Evolutionary conservation across 2,888 invertebrate species (phyloP), one percentile per base, ranked within the genome.

Genomic region (Agrotis exclamationis): DNA sequence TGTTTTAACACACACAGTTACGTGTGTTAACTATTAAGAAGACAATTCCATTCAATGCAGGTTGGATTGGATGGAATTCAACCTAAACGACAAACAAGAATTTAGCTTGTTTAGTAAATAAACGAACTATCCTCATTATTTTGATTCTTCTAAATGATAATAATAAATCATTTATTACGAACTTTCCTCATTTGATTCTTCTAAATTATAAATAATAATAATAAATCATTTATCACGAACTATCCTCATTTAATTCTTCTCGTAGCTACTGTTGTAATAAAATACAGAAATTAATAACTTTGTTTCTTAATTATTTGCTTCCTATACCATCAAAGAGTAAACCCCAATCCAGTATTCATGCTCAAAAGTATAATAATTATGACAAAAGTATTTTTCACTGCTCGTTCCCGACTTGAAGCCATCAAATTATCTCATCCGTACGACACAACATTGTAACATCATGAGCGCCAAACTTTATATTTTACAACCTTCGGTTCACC

Each of bases 401-500:
- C 24, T 54, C 24, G 3, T 44, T 9, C 39, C 22, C 14, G 2
- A 63, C 11, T 20, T 14, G 1, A 18, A 74, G 18, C 7, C 18
- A 20, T 22, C 45, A 53, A 76, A 28, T 48, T 18, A 1, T 62
- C 45, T 24, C 20, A 3, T n/a, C 22, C 11, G 3, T 28, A 44
- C 48, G 48, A 45, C 48, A 54, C 24, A 45, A 76, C 65, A 73
- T 79, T 79, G 73, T 79, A 73, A 20, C 58, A 22, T 13, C 57
- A 50, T 80, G 50, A 59, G 60, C 66, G 50, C 1, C 7, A 1
- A 45, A 44, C 82, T 63, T 80, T 72, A 76, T n/a, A 79, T 79
- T 86, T 84, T 82, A 86, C 69, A 70, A 63, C 78, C 63, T 70
- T n/a, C 28, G 65, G 63, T 63, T 50, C 57, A 44, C 66, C 70